These are phyloP conservation scores for Ichneumoninae sp. DNA, from an alignment of 2,888 invertebrate genomes.

Conservation along the genomic window DNA sequence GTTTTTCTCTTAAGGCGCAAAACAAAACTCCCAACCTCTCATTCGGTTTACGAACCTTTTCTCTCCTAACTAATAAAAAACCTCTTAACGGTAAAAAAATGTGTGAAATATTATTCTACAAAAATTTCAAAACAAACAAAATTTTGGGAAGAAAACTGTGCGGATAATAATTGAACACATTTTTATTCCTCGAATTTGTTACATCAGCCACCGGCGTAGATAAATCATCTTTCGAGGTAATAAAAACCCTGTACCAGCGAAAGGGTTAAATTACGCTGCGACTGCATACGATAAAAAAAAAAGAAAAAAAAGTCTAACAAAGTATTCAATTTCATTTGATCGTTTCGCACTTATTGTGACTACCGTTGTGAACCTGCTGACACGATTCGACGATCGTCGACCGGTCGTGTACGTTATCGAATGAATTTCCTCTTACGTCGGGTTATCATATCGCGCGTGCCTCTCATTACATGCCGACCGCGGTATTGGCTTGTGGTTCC, in stretches of 20 bases:
- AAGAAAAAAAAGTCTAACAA: background rate
- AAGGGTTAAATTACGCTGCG: background rate
- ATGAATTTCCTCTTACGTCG: conserved; percentile 57
- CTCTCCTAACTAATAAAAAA: background rate
- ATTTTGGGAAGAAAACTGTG: no score
- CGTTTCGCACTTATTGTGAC: conserved; percentile 8
- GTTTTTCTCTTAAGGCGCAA: no score
- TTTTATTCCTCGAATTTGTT: background rate
- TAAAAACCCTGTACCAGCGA: background rate
- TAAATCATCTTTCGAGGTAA: background rate
- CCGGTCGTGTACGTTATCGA: conserved; percentile 27
- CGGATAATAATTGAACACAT: background rate
- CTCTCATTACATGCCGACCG: conserved; percentile 47
- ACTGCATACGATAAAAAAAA: background rate
- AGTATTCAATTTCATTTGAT: background rate
- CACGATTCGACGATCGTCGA: conserved; percentile 4
- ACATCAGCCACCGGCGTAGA: background rate
- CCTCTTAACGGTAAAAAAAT: background rate
- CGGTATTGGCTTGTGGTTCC: conserved; percentile 11
- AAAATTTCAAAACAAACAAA: no score
- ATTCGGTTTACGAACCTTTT: no score
- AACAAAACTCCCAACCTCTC: no score
- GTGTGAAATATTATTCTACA: no score
- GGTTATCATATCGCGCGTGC: conserved; percentile 58
- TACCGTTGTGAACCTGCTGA: background rate